Evolutionary conservation across 2,888 invertebrate genomes (phyloP).

Genomic region (Phytoseiulus persimilis): DNA sequence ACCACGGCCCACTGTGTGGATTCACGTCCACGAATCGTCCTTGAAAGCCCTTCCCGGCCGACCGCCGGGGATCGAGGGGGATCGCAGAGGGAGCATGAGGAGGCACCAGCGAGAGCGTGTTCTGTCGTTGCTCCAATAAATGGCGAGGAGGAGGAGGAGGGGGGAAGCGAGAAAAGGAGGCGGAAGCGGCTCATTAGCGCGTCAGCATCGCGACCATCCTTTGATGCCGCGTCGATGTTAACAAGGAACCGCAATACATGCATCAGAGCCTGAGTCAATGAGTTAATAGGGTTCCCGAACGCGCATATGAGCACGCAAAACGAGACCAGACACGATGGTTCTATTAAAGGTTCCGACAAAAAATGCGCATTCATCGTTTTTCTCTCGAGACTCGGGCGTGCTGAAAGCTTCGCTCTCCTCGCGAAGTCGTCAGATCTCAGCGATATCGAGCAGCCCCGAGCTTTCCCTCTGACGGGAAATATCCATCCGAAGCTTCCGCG

Average conservation of each 20-base stretch:
- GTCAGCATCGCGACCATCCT: not conserved
- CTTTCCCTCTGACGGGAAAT: not conserved
- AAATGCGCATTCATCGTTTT: constrained; percentile 36
- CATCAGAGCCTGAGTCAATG: not conserved
- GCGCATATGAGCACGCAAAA: not conserved
- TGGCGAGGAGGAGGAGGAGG: not conserved
- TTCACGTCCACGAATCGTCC: no score
- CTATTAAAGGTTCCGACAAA: not conserved
- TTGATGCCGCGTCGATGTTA: not conserved
- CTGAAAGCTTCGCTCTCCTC: no score
- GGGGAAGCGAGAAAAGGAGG: not conserved
- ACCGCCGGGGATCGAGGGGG: not conserved
- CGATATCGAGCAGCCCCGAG: not conserved
- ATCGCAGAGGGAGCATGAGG: not conserved
- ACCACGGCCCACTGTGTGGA: no score
- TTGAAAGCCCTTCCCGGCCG: no score
- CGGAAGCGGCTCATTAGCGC: not conserved
- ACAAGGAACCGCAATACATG: not conserved
- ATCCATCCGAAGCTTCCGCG: no score
- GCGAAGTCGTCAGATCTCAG: no score
- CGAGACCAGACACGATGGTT: not conserved
- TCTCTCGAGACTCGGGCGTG: not conserved
- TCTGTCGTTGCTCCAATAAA: not conserved
- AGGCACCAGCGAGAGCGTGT: not conserved
- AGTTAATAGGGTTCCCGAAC: not conserved